Base-by-base conservation (phyloP, 2,797 vertebrate species). In the Scolopax bukidnonensis region DNA sequence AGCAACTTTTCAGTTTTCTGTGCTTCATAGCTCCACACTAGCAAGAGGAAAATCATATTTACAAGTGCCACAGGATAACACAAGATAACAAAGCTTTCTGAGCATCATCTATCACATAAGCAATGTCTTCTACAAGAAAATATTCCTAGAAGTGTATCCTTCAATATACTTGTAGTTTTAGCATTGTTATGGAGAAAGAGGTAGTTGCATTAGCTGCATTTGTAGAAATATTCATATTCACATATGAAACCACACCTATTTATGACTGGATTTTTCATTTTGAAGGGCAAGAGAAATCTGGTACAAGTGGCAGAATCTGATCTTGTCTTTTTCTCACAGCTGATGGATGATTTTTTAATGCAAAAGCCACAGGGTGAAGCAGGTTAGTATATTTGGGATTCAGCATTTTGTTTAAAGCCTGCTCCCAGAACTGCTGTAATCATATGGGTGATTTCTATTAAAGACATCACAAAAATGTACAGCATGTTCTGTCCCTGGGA, bases 401-500 rank as follows among this genome's bases (percentile, higher is more conserved):
- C 84, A 83, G 74, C 79, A 57, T 82, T 95, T 84, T 5, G 0
- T 84, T 82, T 78, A 73, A 93, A 94, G 53, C 45, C 40, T 68
- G 28, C 50, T 96, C 38, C 67, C 57, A 56, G 70, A 69, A 79
- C 68, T 80, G 68, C 81, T 88, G 76, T 78, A 84, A 93, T 73
- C 69, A 57, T 87, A 91, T 70, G 86, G 27, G 20, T 57, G 87
- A 87, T 84, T 81, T 90, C 70, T 67, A 68, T 89, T 95, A 95
- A 95, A 92, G 93, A 84, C 79, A 70, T 70, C 75, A 47, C 65
- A 94, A 96, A 95, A 81, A 77, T 47, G 89, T 96, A 86, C 93
- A 95, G 69, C 73, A 65, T 95, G 90, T 97, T 96, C 96, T 95
- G 64, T 96, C 71, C 63, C 95, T 94, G 93, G 95, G 89, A 89